Conservation (phyloP, 2,888 invertebrate genomes). For the Zaprionus obscuricornis region DNA sequence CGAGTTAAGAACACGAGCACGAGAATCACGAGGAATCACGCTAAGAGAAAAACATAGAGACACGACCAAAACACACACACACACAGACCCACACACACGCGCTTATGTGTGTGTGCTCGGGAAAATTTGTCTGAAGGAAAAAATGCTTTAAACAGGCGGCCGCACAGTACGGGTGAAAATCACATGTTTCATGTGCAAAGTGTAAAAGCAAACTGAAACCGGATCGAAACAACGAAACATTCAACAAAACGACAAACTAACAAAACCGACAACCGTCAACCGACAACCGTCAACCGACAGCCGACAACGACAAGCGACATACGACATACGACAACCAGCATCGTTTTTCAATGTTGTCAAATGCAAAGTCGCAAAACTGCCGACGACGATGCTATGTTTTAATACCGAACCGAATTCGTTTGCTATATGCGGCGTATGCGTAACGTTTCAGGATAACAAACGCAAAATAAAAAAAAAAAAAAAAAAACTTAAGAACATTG, state of each 20-base stretch:
- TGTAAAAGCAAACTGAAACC: slow-evolving; percentile 80
- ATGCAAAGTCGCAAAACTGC: not conserved
- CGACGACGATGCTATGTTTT: slow-evolving; percentile 25
- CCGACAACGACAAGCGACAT: too few relatives aligned
- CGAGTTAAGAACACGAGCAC: slow-evolving; percentile 13
- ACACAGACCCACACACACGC: slow-evolving; percentile 28
- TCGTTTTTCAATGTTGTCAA: slow-evolving; percentile 11
- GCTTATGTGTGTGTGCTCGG: slow-evolving; percentile 32
- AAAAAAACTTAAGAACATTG: too few relatives aligned
- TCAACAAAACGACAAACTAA: too few relatives aligned
- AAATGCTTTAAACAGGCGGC: slow-evolving; percentile 56
- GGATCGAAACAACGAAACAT: too few relatives aligned
- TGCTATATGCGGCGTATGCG: slow-evolving; percentile 44
- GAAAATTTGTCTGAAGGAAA: slow-evolving; percentile 42
- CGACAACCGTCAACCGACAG: slow-evolving; percentile 7
- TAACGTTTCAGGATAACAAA: slow-evolving; percentile 30
- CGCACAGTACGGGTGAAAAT: slow-evolving; percentile 56
- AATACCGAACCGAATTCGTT: slow-evolving; percentile 14
- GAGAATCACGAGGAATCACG: too few relatives aligned
- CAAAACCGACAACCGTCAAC: slow-evolving; percentile 29
- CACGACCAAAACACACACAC: slow-evolving; percentile 28
- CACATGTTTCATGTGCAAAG: slow-evolving; percentile 80
- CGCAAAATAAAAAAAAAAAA: not conserved
- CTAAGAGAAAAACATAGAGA: slow-evolving; percentile 9
- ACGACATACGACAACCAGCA: not conserved